Base-by-base conservation (phyloP, 2,888 invertebrate species). In the Eustalomyia histrio region DNA sequence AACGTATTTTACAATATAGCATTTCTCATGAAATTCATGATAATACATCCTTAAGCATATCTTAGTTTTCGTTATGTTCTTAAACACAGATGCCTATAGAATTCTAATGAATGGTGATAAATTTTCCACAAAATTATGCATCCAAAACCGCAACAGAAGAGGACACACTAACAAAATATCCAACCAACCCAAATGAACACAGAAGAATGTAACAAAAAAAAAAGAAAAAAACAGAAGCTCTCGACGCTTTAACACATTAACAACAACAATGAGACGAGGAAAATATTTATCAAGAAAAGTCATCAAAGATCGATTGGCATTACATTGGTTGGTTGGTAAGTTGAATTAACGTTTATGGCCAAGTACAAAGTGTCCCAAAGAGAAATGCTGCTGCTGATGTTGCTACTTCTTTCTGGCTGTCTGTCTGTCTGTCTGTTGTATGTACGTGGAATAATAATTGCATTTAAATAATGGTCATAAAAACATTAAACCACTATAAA, bases 41-140 rank as follows among this genome's bases (percentile, higher is more conserved):
- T 61, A 55, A 35, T 24, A 76, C 63, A 71, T 71, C 71, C 69
- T 76, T 76, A 64, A 76, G 57, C 63, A 47, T 35, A 33, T 35
- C 2, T 50, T 29, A 50, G 43, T 71, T 68, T 57, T 72, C 71
- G 52, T 39, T 43, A 73, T 73, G 67, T 79, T 79, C 72, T 73
- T 79, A 18, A 67, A 60, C 18, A 29, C 57, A 80, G 83, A 78
- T 79, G 82, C 17, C 67, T 69, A 71, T 82, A 85, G 88, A 85
- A 88, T 88, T 87, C 88, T 87, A 89, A 88, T 89, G 85, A 88
- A 84, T 83, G 79, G 85, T 86, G 84, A 86, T 89, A 88, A 88
- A 88, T 88, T 87, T 85, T 73, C 85, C 83, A 80, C 79, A 79
- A 81, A 29, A 80, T 80, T 72, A 76, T 80, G 80, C 83, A 84